Base-by-base conservation (phyloP, 2,113 vertebrate species). In the Eupsittula cactorum region DNA sequence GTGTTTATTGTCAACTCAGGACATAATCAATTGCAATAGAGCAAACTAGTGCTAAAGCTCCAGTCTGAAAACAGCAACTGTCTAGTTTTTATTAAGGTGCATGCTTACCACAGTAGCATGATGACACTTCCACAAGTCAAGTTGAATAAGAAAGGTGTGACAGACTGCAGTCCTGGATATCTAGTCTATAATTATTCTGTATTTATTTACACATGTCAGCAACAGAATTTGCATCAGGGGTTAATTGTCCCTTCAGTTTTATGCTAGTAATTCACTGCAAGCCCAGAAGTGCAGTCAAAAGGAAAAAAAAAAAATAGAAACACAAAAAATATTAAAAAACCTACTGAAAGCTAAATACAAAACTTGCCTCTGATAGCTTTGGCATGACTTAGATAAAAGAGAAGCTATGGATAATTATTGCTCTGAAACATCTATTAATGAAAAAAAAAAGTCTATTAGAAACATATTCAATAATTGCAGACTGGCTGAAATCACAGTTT, bases 121-220 rank as follows among this genome's bases (percentile, higher is more conserved):
- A 47, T 60, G 52, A 37, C 10, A 17, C 41, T 85, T 94, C 49
- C 14, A 39, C 37, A 64, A 52, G 53, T 53, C 23, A 65, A 42
- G 68, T 23, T 65, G 63, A 89, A 37, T 62, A 79, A 59, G 68
- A 83, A 84, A 78, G 23, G 44, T 65, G 57, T 89, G 62, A 73
- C 74, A 92, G 77, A 84, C 28, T 75, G 65, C 37, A 84, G n/a
- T 53, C 52, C 67, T 84, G 76, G 35, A 49, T 71, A 90, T 27
- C n/a, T 74, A 71, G 46, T 71, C 68, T 86, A 29, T 88, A 88
- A 90, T 92, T 74, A 94, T 41, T 73, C 44, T 82, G 35, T 67
- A 91, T 88, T 95, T 94, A 88, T 91, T 77, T 90, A 87, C 37
- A 77, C 37, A 39, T 59, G n/a, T 55, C 79, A 93, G 60, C 82